phyloP scores from a whole-genome alignment of 2,113 vertebrate genomes.

The Myiagra hebetior region DNA sequence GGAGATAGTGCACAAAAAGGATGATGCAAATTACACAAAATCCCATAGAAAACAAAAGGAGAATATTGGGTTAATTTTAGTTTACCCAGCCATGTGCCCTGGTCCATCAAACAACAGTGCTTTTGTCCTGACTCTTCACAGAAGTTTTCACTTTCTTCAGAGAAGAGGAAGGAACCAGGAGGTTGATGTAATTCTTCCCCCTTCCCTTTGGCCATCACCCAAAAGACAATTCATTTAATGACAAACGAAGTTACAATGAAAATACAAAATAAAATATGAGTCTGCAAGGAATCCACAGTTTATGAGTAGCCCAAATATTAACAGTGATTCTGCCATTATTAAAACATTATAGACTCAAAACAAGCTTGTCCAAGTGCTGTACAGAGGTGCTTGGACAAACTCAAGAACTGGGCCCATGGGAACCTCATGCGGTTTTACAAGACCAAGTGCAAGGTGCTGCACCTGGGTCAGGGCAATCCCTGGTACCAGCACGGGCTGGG shows the following conservation, averaged over 20 bases:
- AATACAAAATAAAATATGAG: neutral
- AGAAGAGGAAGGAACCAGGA: neutral
- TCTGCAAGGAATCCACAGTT: neutral
- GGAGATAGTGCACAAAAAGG: neutral
- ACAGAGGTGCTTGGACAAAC: neutral
- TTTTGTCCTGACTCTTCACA: neutral
- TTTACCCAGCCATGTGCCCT: neutral
- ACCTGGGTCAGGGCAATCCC: fast-evolving
- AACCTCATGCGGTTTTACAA: neutral
- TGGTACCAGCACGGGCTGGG: fast-evolving
- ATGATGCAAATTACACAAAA: neutral
- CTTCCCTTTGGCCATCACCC: neutral
- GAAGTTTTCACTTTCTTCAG: neutral
- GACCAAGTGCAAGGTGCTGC: neutral
- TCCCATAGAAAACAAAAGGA: neutral
- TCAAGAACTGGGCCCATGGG: neutral
- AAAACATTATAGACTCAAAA: neutral
- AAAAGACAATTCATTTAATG: neutral
- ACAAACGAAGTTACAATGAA: neutral
- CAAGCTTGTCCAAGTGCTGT: neutral
- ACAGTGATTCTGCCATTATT: neutral
- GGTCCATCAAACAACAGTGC: neutral
- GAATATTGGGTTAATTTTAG: neutral
- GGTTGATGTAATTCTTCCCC: neutral
- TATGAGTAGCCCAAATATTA: neutral